A percentile compares a stretch with the other conserved stretches of the same genome.
Conservation (phyloP, 2,797 vertebrate species). For the Myotis daubentonii region DNA sequence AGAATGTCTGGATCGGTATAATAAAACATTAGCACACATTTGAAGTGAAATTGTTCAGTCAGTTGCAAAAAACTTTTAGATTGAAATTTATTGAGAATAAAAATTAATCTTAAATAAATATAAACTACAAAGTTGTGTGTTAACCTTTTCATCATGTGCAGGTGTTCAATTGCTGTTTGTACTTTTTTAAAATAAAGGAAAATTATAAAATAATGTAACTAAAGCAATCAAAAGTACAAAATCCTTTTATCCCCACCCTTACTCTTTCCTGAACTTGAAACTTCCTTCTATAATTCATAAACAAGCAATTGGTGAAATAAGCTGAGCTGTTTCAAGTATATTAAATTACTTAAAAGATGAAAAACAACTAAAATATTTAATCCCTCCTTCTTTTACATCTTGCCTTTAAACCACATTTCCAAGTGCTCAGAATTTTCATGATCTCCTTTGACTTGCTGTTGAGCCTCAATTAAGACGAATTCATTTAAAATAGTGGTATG, state of each 20-base stretch:
- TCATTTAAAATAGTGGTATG: background rate
- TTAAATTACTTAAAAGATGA: conserved; percentile 29
- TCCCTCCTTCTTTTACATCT: background rate
- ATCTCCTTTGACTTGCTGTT: conserved; percentile 9
- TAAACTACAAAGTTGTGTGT: background rate
- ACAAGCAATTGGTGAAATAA: conserved; percentile 41
- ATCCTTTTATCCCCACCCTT: background rate
- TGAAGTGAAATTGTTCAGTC: background rate
- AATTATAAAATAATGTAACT: background rate
- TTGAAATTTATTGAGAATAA: background rate
- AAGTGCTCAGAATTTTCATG: background rate
- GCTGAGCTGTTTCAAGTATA: background rate
- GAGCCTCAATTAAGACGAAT: background rate
- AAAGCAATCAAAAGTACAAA: background rate
- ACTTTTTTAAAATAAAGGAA: background rate
- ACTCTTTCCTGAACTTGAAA: background rate
- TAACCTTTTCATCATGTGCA: background rate
- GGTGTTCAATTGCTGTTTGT: background rate
- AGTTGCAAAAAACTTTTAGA: background rate
- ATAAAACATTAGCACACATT: background rate
- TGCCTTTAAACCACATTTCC: background rate
- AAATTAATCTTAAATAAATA: conserved; percentile 42
- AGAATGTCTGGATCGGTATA: background rate
- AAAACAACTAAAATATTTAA: background rate
- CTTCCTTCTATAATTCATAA: background rate